Percentiles rank a stretch among this genome's conserved stretches.
Evolutionary conservation across 2,797 vertebrate genomes (phyloP).

Genomic region (Atherinosoma microstoma): DNA sequence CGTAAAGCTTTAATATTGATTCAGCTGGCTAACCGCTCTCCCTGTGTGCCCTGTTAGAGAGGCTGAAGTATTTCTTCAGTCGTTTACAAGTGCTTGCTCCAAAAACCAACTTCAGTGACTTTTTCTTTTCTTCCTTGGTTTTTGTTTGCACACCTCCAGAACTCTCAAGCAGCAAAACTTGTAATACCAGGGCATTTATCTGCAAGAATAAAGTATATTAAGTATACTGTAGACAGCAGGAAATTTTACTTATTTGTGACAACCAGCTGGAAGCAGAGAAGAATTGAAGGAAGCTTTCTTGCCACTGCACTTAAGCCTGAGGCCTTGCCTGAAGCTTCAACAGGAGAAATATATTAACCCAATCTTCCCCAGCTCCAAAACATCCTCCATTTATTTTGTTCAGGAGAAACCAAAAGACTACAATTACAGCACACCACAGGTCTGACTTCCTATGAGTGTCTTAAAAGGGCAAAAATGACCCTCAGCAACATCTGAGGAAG

Average conservation of each 20-base stretch:
- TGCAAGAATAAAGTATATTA: not conserved
- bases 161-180: not conserved
- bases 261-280: not conserved
- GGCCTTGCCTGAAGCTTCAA: constrained; percentile 42
- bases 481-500: not conserved
- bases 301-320: constrained; percentile 26
- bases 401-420: not conserved
- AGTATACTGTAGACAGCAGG: not conserved
- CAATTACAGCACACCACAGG: not conserved
- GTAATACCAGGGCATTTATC: not conserved
- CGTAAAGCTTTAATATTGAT: constrained; percentile 69
- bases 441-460: not conserved
- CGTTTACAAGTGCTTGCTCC: constrained; percentile 19
- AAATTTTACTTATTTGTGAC: not conserved
- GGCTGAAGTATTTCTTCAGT: constrained; percentile 51
- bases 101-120: constrained; percentile 22
- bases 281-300: not conserved
- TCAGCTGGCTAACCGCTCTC: constrained; percentile 59
- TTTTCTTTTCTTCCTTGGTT: not conserved
- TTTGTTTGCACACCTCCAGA: not conserved
- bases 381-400: no score
- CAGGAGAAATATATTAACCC: constrained; percentile 7
- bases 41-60: constrained; percentile 58
- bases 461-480: not conserved
- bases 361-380: no score